A percentile compares a stretch with the other conserved stretches of the same genome.
These are phyloP conservation scores for Oxystoma pomonae DNA, from an alignment of 2,888 invertebrate genomes.

Conservation along the genomic window DNA sequence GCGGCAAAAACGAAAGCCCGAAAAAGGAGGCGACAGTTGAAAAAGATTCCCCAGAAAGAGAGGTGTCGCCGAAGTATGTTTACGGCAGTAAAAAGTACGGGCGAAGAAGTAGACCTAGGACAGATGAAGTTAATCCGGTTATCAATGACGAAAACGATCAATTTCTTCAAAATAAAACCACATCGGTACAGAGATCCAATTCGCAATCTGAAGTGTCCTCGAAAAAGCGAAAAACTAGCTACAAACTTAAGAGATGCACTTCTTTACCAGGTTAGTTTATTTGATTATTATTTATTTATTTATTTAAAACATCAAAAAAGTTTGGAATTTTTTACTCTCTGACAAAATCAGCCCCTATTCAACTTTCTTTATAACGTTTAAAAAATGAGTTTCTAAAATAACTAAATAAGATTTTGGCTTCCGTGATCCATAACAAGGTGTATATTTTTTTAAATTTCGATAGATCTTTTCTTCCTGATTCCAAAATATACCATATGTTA, in stretches of 20 bases:
- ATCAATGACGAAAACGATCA: slow-evolving; percentile 44
- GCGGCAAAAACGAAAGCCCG: slow-evolving; percentile 26
- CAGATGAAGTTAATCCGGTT: slow-evolving; percentile 40
- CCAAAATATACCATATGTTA: no score
- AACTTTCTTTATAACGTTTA: no score
- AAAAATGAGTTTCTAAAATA: no score
- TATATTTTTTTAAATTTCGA: no score
- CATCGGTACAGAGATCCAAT: slow-evolving; percentile 52
- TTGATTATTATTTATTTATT: no score
- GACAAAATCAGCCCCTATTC: no score
- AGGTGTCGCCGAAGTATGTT: slow-evolving; percentile 68
- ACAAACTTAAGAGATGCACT: slow-evolving; percentile 54
- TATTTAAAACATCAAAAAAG: no score
- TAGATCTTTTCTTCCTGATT: no score
- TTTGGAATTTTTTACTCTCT: no score
- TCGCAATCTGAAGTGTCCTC: slow-evolving; percentile 54
- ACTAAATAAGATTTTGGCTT: no score
- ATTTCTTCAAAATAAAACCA: slow-evolving; percentile 31
- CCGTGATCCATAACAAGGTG: no score
- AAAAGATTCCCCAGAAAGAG: slow-evolving; percentile 57
- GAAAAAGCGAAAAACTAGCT: slow-evolving; percentile 49
- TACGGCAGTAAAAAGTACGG: slow-evolving; percentile 75
- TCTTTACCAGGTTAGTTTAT: slow-evolving; percentile 48
- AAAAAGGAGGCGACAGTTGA: slow-evolving; percentile 20
- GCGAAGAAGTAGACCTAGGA: slow-evolving; percentile 57